Base-by-base conservation (phyloP, 92 coral and sea anemone species). In the Umimayanthus chanpuru region DNA sequence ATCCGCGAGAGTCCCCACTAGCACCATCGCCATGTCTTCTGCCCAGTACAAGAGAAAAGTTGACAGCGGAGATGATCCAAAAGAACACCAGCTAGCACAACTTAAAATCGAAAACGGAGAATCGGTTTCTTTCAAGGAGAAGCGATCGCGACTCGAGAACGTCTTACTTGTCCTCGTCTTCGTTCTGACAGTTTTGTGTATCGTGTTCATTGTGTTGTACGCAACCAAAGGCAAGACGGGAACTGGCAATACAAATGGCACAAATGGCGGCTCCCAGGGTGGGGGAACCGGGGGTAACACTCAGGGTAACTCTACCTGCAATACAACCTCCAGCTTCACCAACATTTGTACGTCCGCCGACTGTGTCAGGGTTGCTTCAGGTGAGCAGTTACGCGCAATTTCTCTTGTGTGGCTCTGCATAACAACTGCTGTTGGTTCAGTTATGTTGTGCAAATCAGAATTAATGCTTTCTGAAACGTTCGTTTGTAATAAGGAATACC, bases 111-210 rank as follows among this genome's bases (percentile, higher is more conserved):
- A 70, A 72, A 32, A 83, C 11, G 87, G 87, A n/a, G 77, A 44
- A 15, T 1, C 73, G 21, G 1, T 47, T 14, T 30, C 9, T 29
- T 26, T 40, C 87, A 29, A 83, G 73, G 28, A 28, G 56, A 29
- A 38, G 28, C 41, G 66, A 20, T 70, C 93, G 30, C 87, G 90
- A 49, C 93, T 90, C n/a, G 93, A 85, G 90, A 85, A 85, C 32
- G 38, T 67, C 39, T 79, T 91, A 89, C 74, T 91, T 39, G 55
- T 75, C 11, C 86, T 64, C 2, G 78, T 89, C 25, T 16, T 85
- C 61, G 18, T 91, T 5, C 90, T 91, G 15, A 36, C 77, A 21
- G 84, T 89, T 43, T 38, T 91, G 58, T 58, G 73, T 43, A 61
- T 89, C 28, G 81, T 91, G 30, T 91, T 91, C 71, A 73, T 89